These are phyloP conservation scores for Mesorhabditis spiculigera DNA, from an alignment of 2,888 invertebrate genomes.

Conservation along the genomic window DNA sequence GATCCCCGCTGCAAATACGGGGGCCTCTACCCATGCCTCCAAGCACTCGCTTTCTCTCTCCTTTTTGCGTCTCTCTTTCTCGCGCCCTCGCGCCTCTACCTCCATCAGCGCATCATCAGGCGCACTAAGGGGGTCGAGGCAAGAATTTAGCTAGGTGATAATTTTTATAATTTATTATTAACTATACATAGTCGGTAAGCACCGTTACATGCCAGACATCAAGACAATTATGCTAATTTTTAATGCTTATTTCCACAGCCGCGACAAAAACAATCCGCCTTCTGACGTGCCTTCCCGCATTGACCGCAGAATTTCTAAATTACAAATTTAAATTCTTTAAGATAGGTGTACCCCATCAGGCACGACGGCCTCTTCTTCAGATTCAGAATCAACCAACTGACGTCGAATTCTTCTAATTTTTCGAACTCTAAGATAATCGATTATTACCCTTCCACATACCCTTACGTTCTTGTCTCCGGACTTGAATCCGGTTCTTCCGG, in stretches of 20 bases:
- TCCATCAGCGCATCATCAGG: too few relatives aligned
- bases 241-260: neutral
- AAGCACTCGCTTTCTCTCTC: too few relatives aligned
- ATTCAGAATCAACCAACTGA: neutral
- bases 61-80: too few relatives aligned
- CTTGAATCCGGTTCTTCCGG: neutral
- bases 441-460: neutral
- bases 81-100: too few relatives aligned
- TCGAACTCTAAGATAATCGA: too few relatives aligned
- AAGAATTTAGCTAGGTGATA: too few relatives aligned
- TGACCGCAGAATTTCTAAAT: neutral
- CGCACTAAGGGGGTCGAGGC: too few relatives aligned
- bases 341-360: neutral
- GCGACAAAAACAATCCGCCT: neutral
- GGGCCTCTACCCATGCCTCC: too few relatives aligned
- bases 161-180: too few relatives aligned
- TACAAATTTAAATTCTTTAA: neutral
- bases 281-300: constrained; percentile 1
- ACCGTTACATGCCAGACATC: too few relatives aligned
- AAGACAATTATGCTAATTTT: neutral
- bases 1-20: too few relatives aligned
- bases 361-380: neutral
- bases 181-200: too few relatives aligned
- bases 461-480: neutral
- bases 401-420: neutral